Evolutionary conservation across 2,113 vertebrate species (phyloP).

Genomic region (Nerophis ophidion): DNA sequence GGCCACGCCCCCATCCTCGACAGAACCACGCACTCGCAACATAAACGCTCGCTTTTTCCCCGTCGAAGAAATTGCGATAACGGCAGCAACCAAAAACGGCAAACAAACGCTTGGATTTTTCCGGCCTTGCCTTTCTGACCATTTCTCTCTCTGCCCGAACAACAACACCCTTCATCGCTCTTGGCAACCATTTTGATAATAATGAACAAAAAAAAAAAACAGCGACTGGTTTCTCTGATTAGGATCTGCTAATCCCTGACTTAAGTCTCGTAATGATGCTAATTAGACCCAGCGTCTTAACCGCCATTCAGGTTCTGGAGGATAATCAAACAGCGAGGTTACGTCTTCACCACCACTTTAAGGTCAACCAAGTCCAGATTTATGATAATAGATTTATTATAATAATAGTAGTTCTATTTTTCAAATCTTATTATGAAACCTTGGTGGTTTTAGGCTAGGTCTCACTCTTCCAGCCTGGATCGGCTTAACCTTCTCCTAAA

Average conservation of each 20-base stretch:
- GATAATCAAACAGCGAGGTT: slow-evolving; percentile 52
- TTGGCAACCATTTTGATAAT: slow-evolving; percentile 26
- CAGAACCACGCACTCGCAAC: too few species aligned
- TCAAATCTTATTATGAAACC: background rate
- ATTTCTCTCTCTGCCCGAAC: slow-evolving; percentile 10
- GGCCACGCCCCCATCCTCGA: too few species aligned
- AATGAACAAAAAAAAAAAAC: slow-evolving; percentile 18
- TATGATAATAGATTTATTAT: background rate
- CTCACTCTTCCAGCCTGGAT: slow-evolving; percentile 51
- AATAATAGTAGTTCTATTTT: background rate
- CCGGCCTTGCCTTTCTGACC: slow-evolving; percentile 5
- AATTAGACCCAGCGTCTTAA: slow-evolving; percentile 58
- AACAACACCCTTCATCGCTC: slow-evolving; percentile 21
- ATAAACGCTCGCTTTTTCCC: too few species aligned
- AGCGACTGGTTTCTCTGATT: slow-evolving; percentile 55
- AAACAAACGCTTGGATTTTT: background rate
- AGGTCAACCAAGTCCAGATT: slow-evolving; percentile 35
- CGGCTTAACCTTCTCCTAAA: slow-evolving; percentile 45
- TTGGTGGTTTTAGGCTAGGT: slow-evolving; percentile 34
- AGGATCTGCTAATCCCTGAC: slow-evolving; percentile 64
- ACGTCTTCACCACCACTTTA: slow-evolving; percentile 31
- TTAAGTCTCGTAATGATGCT: slow-evolving; percentile 66
- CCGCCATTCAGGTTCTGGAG: slow-evolving; percentile 54
- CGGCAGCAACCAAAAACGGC: too few species aligned
- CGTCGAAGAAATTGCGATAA: too few species aligned